A percentile compares a stretch with the other conserved stretches of the same genome.
Evolutionary conservation across 2,797 vertebrate genomes (phyloP).

Genomic region (Ctenochaetus hawaiiensis): DNA sequence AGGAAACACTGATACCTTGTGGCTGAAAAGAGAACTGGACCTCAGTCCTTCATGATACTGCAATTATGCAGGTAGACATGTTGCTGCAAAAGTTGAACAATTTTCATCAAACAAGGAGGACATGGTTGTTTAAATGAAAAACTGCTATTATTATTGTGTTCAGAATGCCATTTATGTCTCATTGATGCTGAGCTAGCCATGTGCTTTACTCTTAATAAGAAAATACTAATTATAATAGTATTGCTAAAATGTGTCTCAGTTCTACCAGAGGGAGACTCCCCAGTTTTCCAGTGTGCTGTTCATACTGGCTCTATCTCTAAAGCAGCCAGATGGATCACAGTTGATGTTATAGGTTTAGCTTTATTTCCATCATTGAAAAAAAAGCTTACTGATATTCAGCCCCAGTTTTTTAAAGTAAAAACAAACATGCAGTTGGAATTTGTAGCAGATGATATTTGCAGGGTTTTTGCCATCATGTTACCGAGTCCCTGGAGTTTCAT

Average conservation of each 20-base stretch:
- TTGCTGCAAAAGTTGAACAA: slow-evolving; percentile 3
- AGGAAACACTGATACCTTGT: slow-evolving; percentile 72
- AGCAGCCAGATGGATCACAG: not conserved
- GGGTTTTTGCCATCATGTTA: not conserved
- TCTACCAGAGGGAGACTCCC: not conserved
- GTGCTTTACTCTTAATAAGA: slow-evolving; percentile 3
- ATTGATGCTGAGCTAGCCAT: not conserved
- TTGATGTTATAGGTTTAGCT: not conserved
- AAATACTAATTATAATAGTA: too few species aligned
- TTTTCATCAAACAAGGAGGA: slow-evolving; percentile 19
- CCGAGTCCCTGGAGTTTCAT: not conserved
- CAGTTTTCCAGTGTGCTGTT: not conserved
- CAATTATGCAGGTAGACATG: not conserved
- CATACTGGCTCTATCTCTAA: not conserved
- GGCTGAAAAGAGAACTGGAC: slow-evolving; percentile 57
- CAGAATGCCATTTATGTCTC: slow-evolving; percentile 9
- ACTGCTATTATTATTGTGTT: slow-evolving; percentile 3
- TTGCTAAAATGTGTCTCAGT: not conserved
- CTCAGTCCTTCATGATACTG: slow-evolving; percentile 12
- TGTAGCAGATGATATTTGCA: not conserved
- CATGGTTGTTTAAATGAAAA: slow-evolving; percentile 13
- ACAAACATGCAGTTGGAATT: not conserved
- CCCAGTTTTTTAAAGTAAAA: not conserved
- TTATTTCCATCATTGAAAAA: slow-evolving; percentile 11
- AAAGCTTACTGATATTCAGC: not conserved